Percentiles rank a stretch among this genome's conserved stretches.
Conservation (phyloP, 2,113 vertebrate species). For the Xiphias gladius region DNA sequence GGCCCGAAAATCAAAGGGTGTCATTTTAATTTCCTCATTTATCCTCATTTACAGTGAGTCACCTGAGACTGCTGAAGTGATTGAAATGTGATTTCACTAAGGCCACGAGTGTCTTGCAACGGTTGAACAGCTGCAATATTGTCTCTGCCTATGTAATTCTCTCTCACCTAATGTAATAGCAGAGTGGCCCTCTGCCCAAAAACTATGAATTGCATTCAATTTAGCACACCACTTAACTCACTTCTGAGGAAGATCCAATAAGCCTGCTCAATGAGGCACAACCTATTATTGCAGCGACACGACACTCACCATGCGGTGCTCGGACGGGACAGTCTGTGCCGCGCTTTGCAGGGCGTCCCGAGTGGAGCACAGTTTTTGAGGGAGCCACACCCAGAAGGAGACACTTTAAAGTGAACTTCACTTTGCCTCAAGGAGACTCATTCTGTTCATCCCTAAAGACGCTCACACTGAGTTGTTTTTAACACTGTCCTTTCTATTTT, state of each 20-base stretch:
- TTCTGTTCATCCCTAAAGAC: not conserved
- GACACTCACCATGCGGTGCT: conserved; percentile 64
- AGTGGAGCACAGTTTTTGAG: not conserved
- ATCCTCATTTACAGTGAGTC: conserved; percentile 68
- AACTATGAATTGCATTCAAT: conserved; percentile 76
- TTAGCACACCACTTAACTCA: conserved; percentile 79
- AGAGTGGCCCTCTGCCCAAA: conserved; percentile 56
- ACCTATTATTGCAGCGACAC: conserved; percentile 73
- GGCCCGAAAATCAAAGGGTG: conserved; percentile 55
- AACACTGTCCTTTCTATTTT: too few relatives aligned
- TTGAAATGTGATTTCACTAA: conserved; percentile 67
- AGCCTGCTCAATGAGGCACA: conserved; percentile 81
- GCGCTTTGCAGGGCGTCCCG: conserved; percentile 14
- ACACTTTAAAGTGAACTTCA: conserved; percentile 34
- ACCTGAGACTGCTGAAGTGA: conserved; percentile 62
- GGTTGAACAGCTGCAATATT: conserved; percentile 65
- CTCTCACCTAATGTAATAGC: conserved; percentile 69
- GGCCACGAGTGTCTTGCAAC: conserved; percentile 48
- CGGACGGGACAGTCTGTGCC: conserved; percentile 40
- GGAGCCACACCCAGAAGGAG: conserved; percentile 27
- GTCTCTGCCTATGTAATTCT: conserved; percentile 75
- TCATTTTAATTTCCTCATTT: conserved; percentile 72
- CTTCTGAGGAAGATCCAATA: conserved; percentile 82
- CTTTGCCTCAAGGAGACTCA: conserved; percentile 25
- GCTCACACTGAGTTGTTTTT: not conserved